Base-by-base conservation (phyloP, 2,113 vertebrate genomes). In the Australoheros scitulus region DNA sequence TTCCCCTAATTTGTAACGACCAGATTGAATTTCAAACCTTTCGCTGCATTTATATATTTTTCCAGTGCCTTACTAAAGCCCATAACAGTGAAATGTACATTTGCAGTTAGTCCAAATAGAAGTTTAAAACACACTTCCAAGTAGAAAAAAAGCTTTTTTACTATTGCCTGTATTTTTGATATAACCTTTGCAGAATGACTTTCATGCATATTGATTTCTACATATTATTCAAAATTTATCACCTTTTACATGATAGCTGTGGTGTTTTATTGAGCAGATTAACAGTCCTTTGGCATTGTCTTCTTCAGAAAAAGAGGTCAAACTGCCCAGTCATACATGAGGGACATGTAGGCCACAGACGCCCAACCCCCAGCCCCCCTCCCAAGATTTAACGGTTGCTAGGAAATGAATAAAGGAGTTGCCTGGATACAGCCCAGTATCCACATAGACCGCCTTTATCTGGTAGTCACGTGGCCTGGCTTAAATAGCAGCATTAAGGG, bases 371-470 rank as follows among this genome's bases (percentile, higher is more conserved):
- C 88, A 76, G 6, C 82, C 82, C 75, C 79, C 84, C 79, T 88
- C 88, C 90, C 75, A 74, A 88, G 85, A 84, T 83, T 88, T 88
- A 87, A 63, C 79, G 64, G 93, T 94, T 94, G 93, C 93, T 94
- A 92, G 86, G 95, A 77, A 84, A 94, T 95, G 95, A 95, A 95
- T 92, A 83, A 86, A 26, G 20, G 76, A 77, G 94, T 95, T 95
- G 94, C 94, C 89, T 92, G 82, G 95, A 91, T 87, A 95, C 94
- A 64, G 56, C 68, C 84, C 13, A 76, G 92, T 89, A 88, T 91
- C 90, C 90, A 89, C 91, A 94, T 60, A 89, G 87, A 90, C 86
- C 5, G 80, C 91, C 91, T 94, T 94, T 94, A 94, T 95, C 91
- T 89, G 79, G 60, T 17, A 6, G 87, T 92, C 94, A 95, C 88